These are phyloP conservation scores for Brachyptera risi DNA, from an alignment of 2,888 invertebrate genomes.

Conservation along the genomic window DNA sequence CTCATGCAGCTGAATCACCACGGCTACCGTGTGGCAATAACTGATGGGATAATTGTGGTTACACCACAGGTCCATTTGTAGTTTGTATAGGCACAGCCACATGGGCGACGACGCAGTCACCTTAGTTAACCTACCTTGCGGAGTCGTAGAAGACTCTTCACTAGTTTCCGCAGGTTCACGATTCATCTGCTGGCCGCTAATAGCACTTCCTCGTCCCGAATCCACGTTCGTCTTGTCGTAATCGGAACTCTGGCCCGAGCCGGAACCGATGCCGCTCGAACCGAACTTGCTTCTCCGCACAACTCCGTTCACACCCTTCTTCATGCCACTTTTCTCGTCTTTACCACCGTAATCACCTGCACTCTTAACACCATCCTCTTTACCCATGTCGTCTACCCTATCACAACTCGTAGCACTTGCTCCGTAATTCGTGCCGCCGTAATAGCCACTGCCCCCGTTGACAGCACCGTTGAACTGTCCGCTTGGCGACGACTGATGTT, in stretches of 20 bases:
- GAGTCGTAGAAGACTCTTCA: conserved; percentile 31
- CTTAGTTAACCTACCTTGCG: conserved; percentile 9
- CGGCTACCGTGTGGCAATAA: no score
- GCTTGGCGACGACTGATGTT: neutral
- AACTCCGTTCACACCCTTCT: conserved; percentile 1
- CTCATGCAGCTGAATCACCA: no score
- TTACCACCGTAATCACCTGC: conserved; percentile 2
- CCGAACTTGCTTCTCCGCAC: conserved; percentile 10
- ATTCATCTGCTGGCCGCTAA: conserved; percentile 52
- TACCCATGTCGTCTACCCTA: neutral
- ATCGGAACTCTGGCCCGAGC: conserved; percentile 47
- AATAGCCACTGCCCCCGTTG: no score
- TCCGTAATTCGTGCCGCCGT: no score
- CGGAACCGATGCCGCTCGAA: conserved; percentile 3
- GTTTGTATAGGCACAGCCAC: no score
- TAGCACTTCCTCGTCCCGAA: conserved; percentile 75
- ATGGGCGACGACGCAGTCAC: no score
- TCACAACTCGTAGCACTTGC: neutral
- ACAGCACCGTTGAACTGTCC: neutral
- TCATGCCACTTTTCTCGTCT: neutral
- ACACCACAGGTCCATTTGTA: no score
- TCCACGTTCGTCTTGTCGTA: conserved; percentile 75
- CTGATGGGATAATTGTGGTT: no score
- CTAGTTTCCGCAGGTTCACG: conserved; percentile 33
- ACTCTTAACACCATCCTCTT: neutral